Base-by-base conservation (phyloP, 1,140 invertebrate genomes). In the Diplogasteroides magnus region DNA sequence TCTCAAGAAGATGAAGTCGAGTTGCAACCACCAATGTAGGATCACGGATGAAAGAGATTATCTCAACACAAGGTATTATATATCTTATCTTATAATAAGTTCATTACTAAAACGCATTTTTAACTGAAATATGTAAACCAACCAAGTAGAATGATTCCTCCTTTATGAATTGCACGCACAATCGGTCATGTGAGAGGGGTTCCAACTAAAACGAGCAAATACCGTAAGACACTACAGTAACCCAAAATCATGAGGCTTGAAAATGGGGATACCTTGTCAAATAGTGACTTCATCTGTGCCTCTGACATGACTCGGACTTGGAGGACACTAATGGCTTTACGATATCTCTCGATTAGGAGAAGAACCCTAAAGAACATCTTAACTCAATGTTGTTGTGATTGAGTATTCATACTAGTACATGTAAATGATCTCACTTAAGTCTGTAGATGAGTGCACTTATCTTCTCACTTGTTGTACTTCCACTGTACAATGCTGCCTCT, bases 341-440 rank as follows among this genome's bases (percentile, higher is more conserved):
- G 31, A 31, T 72, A 73, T 29, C 73, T 31, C 59, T 72, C 73
- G 23, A 74, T 73, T 48, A 74, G 64, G 3, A 74, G 48, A 2
- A 29, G 11, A 23, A 73, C 37, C 25, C 74, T 74, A 14, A 56
- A 67, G 31, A 63, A 59, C 15, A 37, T 59, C 64, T 25, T 60
- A 25, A 59, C 26, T 29, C 25, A n/a, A n/a, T n/a, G n/a, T n/a
- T n/a, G n/a, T n/a, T n/a, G n/a, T n/a, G n/a, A n/a, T n/a, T n/a
- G n/a, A n/a, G n/a, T n/a, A n/a, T n/a, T n/a, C n/a, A n/a, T n/a
- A n/a, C n/a, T n/a, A n/a, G n/a, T n/a, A n/a, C n/a, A n/a, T n/a
- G n/a, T n/a, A n/a, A n/a, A n/a, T n/a, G n/a, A n/a, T n/a, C n/a
- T n/a, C n/a, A n/a, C n/a, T n/a, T n/a, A n/a, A n/a, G n/a, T n/a